Percentiles rank a stretch among this genome's conserved stretches.
These are phyloP conservation scores for Nipponacmea schrenckii DNA, from an alignment of 2,888 invertebrate species.

Conservation along the genomic window DNA sequence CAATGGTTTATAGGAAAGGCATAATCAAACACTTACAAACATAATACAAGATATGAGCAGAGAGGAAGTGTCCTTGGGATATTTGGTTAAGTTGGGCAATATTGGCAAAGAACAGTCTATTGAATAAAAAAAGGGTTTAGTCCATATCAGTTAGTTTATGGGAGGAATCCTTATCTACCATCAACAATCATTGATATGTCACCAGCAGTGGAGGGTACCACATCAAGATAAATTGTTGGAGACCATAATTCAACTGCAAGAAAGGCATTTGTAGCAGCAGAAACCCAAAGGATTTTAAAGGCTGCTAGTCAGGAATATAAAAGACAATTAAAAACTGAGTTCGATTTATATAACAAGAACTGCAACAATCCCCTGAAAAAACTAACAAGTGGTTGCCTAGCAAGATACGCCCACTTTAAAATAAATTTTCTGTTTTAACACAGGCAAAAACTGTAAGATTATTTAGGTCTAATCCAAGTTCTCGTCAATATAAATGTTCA, in stretches of 20 bases:
- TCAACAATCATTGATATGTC: constrained; percentile 18
- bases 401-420: too few species aligned
- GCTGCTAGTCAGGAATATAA: neutral
- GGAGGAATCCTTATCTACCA: constrained; percentile 22
- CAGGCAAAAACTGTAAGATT: too few species aligned
- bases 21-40: constrained; percentile 23
- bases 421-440: too few species aligned
- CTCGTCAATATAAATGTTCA: too few species aligned
- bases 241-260: constrained; percentile 17
- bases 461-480: too few species aligned
- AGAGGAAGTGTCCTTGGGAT: constrained; percentile 16
- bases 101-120: constrained; percentile 18
- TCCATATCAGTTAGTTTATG: constrained; percentile 21
- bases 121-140: constrained; percentile 10
- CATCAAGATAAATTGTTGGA: constrained; percentile 19
- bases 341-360: too few species aligned
- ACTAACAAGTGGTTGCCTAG: too few species aligned
- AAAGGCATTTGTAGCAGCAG: constrained; percentile 11
- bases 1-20: constrained; percentile 18
- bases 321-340: too few species aligned
- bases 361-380: too few species aligned
- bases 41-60: constrained; percentile 19
- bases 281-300: constrained; percentile 8
- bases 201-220: constrained; percentile 20
- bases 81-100: constrained; percentile 21